Base-by-base conservation (phyloP, 2,797 vertebrate genomes). In the Xiphorhynchus erythropygius region DNA sequence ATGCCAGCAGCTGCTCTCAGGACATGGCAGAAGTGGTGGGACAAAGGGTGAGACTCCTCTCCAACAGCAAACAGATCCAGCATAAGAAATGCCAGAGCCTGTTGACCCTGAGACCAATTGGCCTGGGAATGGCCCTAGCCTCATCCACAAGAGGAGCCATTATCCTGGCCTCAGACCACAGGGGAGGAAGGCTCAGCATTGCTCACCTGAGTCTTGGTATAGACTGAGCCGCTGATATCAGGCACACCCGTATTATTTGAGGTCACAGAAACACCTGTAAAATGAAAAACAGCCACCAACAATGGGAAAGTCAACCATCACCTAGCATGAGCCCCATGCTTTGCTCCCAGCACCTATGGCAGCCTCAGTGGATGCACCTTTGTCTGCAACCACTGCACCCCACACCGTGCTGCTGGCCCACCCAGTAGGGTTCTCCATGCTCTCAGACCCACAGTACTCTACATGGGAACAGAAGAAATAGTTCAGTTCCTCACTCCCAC, bases 151-250 rank as follows among this genome's bases (percentile, higher is more conserved):
- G 17, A 13, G 21, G 47, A 86, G 22, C 49, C 35, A 78, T 49
- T 1, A 0, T 11, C 60, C 56, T 55, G 41, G 41, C 41, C 33
- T 41, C 33, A 78, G 64, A 55, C 33, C 25, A 70, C 28, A 41
- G 49, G 56, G 22, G 47, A 74, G 11, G 21, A 76, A 13, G n/a
- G 21, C 62, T 41, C 25, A 78, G 41, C 30, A 47, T 55, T 78
- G 50, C 42, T 86, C 74, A 99, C 99, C 99, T 99, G 99, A 95
- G 98, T 98, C 98, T 98, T 99, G 97, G 98, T 99, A 98, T 99
- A 99, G 98, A 99, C 98, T 92, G 99, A 99, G 97, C 98, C 98
- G 90, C 98, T 99, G 98, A 99, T 98, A 96, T 99, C 99, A 95
- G 99, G 98, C 87, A 99, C 98, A 73, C 99, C 99, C 22, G 98